Conservation (phyloP, 2,888 invertebrate species). For the Nipponacmea schrenckii region DNA sequence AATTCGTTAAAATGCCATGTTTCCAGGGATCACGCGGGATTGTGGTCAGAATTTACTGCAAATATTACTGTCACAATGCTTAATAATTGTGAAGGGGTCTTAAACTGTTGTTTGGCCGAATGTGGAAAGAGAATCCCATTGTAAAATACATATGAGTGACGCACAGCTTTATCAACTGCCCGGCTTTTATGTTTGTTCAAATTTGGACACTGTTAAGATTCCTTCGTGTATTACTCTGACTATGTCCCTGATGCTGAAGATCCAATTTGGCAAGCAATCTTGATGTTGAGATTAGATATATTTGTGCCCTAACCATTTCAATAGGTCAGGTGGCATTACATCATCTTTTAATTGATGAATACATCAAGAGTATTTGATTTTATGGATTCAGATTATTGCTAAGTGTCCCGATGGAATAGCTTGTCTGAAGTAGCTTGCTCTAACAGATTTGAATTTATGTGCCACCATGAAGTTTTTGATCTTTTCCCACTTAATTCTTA, state of each 20-base stretch:
- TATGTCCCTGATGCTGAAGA: constrained; percentile 6
- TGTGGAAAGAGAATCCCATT: too few species aligned
- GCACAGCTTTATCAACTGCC: too few species aligned
- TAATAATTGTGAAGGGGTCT: too few species aligned
- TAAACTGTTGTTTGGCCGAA: too few species aligned
- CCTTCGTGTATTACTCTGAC: constrained; percentile 8
- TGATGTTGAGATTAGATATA: constrained; percentile 5
- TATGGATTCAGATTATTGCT: background rate
- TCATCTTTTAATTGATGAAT: constrained; percentile 11
- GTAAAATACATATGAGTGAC: too few species aligned
- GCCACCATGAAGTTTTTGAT: background rate
- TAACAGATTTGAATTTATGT: background rate
- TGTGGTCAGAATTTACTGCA: too few species aligned
- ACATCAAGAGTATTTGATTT: background rate
- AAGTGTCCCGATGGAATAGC: background rate
- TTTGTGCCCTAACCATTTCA: constrained; percentile 17
- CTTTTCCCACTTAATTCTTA: too few species aligned
- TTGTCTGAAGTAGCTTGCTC: too few species aligned
- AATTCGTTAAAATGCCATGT: too few species aligned
- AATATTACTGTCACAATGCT: too few species aligned
- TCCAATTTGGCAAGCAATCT: constrained; percentile 11
- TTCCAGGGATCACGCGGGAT: too few species aligned
- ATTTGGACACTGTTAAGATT: constrained; percentile 18
- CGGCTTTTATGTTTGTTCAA: too few species aligned
- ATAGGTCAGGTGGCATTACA: background rate